Base-by-base conservation (phyloP, 2,113 vertebrate species). In the Carassius gibelio region DNA sequence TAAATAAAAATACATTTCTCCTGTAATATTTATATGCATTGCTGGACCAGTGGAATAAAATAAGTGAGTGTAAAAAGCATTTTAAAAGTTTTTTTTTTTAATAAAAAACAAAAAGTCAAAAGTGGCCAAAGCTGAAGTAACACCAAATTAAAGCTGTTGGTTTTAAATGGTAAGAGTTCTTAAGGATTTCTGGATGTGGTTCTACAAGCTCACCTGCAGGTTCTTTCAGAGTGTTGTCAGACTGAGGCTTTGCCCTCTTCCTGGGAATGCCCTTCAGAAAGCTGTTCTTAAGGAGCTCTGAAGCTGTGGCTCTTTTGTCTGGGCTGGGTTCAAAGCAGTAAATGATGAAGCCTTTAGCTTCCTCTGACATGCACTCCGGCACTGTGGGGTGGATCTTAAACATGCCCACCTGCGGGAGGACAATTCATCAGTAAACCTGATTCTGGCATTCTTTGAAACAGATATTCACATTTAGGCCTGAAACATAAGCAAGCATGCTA, bases 381-480 rank as follows among this genome's bases (percentile, higher is more conserved):
- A 98, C 92, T 45, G 93, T 93, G 0, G 97, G 97, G 86, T 98
- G 97, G 80, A 97, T 96, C 93, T 98, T 98, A 88, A 97, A 98
- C 97, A 98, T 98, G 84, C 97, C 97, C 82, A 98, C 97, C 97
- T 98, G 34, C 36, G 61, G 36, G 8, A 48, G 66, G 61, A 71
- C 23, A 9, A n/a, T 23, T 36, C 15, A 14, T 42, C 42, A 45
- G 1, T 42, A 30, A 75, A 48, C 23, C 30, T 13, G 6, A 21
- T 26, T 26, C 26, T 48, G 52, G 15, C 23, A 42, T 48, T 26
- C 26, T 26, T 82, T 85, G 15, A 19, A 34, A 50, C 3, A 30
- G 23, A 30, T 8, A 17, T 52, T 23, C n/a, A 50, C 64, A 66
- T 66, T 26, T 36, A 71, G 64, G 13, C 26, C 6, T 13, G 13